Evolutionary conservation across 2,113 vertebrate genomes (phyloP).

Genomic region (Paradisaea rubra): DNA sequence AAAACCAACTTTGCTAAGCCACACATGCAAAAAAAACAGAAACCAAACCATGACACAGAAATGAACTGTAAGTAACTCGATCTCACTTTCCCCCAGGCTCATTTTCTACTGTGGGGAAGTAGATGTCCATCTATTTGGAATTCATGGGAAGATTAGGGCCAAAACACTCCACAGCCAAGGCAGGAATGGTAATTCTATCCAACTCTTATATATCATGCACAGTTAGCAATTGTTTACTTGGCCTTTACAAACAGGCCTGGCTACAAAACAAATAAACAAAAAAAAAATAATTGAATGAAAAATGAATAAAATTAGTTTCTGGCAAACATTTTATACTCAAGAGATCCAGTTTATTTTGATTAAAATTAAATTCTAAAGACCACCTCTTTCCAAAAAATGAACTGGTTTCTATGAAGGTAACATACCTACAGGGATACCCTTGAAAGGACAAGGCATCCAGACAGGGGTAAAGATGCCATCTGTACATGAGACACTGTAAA

Average conservation of each 20-base stretch:
- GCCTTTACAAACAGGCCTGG: conserved; percentile 43
- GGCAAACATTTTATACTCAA: conserved; percentile 6
- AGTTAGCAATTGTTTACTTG: conserved; percentile 19
- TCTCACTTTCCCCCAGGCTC: not conserved
- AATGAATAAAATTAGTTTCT: conserved; percentile 36
- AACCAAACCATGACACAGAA: not conserved
- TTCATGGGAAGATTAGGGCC: not conserved
- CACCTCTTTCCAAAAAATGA: conserved; percentile 22
- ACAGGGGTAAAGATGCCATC: conserved; percentile 38
- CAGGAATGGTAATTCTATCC: not conserved
- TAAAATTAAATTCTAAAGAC: conserved; percentile 64
- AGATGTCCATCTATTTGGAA: not conserved
- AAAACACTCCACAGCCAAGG: conserved; percentile 2
- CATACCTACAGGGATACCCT: not conserved
- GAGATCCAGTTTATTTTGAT: conserved; percentile 48
- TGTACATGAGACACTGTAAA: conserved; percentile 1
- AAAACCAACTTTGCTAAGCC: not conserved
- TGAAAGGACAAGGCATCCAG: conserved; percentile 18
- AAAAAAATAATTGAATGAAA: not conserved
- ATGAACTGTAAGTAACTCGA: not conserved
- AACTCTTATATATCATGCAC: not conserved
- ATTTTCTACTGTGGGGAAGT: not conserved
- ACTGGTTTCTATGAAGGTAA: conserved; percentile 14
- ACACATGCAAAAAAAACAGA: not conserved
- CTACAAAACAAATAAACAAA: not conserved